Percentiles rank a stretch among this genome's conserved stretches.
Evolutionary conservation across 2,888 invertebrate species (phyloP).

Genomic region (Chirona hameri): DNA sequence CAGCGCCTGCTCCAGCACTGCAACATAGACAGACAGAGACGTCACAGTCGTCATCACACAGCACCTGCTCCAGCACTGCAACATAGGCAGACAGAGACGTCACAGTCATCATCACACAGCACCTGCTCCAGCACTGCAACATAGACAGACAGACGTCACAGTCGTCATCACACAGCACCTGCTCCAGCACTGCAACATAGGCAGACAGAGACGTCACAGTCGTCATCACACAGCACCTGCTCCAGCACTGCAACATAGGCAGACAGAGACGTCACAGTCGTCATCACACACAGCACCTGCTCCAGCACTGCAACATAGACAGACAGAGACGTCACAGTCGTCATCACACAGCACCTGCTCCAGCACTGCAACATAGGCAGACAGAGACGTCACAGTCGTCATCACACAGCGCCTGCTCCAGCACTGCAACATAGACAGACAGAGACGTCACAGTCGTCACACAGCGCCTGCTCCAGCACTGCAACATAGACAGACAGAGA

Average conservation of each 20-base stretch:
- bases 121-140: slow-evolving; percentile 7
- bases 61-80: no score
- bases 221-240: no score
- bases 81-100: slow-evolving; percentile 12
- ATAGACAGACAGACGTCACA: background rate
- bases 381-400: background rate
- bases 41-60: no score
- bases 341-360: no score
- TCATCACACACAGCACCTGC: no score
- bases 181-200: slow-evolving; percentile 1
- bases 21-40: slow-evolving; percentile 9
- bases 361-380: background rate
- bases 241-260: no score
- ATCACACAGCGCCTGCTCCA: background rate
- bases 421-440: background rate
- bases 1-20: no score
- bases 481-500: no score
- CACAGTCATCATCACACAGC: background rate
- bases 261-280: no score
- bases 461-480: slow-evolving; percentile 23
- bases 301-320: no score
- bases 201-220: no score
- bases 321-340: slow-evolving; percentile 28
- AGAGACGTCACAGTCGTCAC: background rate
- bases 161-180: background rate